These are phyloP conservation scores for Nesoenas mayeri DNA, from an alignment of 2,113 vertebrate species.

Conservation along the genomic window DNA sequence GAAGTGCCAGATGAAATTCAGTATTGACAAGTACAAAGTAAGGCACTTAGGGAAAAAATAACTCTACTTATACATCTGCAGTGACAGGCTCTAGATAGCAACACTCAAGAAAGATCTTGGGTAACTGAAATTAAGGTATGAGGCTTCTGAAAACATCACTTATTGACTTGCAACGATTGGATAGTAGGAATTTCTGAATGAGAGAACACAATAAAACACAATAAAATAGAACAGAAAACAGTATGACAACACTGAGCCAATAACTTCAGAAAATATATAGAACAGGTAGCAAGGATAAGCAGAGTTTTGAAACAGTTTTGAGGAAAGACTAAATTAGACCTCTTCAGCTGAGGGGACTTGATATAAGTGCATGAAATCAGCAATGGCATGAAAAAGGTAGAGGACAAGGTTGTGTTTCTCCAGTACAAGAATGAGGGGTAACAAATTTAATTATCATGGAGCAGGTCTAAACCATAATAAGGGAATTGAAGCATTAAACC, in stretches of 20 bases:
- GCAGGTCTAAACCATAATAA: background rate
- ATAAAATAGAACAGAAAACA: background rate
- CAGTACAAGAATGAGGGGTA: background rate
- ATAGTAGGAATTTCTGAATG: background rate
- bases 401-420: background rate
- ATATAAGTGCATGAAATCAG: background rate
- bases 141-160: background rate
- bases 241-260: background rate
- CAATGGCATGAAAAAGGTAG: background rate
- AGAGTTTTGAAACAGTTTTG: background rate
- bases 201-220: background rate
- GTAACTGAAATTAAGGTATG: conserved; percentile 16
- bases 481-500: background rate
- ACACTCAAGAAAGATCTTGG: background rate
- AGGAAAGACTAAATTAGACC: background rate
- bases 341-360: background rate
- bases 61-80: conserved; percentile 31
- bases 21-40: conserved; percentile 45
- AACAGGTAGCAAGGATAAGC: background rate
- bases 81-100: background rate
- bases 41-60: conserved; percentile 50
- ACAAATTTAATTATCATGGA: background rate
- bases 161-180: background rate
- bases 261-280: background rate
- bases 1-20: conserved; percentile 45